These are phyloP conservation scores for Oncorhynchus keta DNA, from an alignment of 2,113 vertebrate species.

Conservation along the genomic window DNA sequence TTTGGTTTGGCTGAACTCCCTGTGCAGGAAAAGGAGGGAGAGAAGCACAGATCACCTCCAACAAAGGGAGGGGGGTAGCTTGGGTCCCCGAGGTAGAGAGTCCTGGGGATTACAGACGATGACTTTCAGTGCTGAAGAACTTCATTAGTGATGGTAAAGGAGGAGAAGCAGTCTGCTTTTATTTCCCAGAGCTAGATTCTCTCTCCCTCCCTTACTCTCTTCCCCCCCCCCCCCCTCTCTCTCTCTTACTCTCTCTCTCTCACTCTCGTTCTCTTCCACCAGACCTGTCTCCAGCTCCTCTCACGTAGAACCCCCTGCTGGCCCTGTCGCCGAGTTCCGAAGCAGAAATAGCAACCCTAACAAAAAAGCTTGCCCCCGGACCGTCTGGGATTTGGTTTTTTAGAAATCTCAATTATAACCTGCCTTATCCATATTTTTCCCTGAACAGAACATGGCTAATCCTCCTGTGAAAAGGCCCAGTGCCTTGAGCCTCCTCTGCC, in stretches of 20 bases:
- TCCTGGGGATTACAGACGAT: conserved; percentile 19
- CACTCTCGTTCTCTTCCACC: conserved; percentile 2
- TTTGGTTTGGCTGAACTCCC: not conserved
- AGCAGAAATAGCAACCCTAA: conserved; percentile 24
- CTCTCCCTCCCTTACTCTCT: not conserved
- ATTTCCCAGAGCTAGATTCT: conserved; percentile 3
- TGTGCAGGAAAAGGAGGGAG: not conserved
- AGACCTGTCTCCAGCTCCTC: conserved; percentile 5
- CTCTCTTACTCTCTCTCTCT: not conserved
- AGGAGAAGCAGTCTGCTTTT: conserved; percentile 4
- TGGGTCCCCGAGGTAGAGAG: not conserved
- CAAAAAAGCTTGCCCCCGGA: conserved; percentile 5
- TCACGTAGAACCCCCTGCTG: conserved; percentile 4
- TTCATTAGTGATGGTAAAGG: conserved; percentile 21
- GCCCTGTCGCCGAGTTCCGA: conserved; percentile 11
- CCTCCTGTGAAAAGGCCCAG: conserved; percentile 44
- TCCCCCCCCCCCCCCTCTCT: not conserved
- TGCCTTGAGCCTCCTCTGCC: conserved; percentile 22
- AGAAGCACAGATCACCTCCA: conserved; percentile 13
- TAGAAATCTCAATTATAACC: conserved; percentile 38
- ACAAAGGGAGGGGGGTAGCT: not conserved
- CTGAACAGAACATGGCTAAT: conserved; percentile 30
- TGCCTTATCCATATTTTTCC: conserved; percentile 33
- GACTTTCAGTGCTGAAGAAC: conserved; percentile 26
- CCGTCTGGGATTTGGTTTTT: conserved; percentile 30